Conservation (phyloP, 1,140 invertebrate species). For the Zaprionus camerounensis region DNA sequence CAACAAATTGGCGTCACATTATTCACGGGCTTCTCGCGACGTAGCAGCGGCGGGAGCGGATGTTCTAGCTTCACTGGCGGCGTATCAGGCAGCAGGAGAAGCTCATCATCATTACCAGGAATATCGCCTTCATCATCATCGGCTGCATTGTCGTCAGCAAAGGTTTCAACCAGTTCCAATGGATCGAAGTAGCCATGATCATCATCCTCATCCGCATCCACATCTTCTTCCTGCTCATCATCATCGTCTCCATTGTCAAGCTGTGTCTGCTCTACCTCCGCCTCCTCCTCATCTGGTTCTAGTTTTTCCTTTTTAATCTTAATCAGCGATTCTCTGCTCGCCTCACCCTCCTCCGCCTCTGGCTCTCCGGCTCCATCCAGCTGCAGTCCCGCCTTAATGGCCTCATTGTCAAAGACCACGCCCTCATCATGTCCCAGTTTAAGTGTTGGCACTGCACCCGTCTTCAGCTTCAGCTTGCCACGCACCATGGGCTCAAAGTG, state of each 20-base stretch:
- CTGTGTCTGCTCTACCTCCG: slow-evolving; percentile 8
- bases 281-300: slow-evolving; percentile 12
- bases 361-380: not conserved
- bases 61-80: slow-evolving; percentile 6
- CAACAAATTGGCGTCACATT: slow-evolving; percentile 76
- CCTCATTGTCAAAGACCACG: slow-evolving; percentile 67
- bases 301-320: slow-evolving; percentile 36
- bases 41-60: not conserved
- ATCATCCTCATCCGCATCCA: slow-evolving; percentile 26
- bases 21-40: slow-evolving; percentile 61
- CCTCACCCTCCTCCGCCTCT: slow-evolving; percentile 39
- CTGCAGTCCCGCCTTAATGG: slow-evolving; percentile 56
- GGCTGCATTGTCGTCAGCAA: slow-evolving; percentile 48
- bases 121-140: slow-evolving; percentile 8
- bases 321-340: slow-evolving; percentile 24
- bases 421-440: slow-evolving; percentile 73
- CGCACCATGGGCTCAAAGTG: slow-evolving; percentile 74
- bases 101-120: slow-evolving; percentile 32
- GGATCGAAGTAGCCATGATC: slow-evolving; percentile 65
- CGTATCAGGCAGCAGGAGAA: slow-evolving; percentile 35
- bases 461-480: slow-evolving; percentile 72
- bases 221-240: slow-evolving; percentile 27
- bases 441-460: slow-evolving; percentile 72
- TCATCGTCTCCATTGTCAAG: slow-evolving; percentile 20
- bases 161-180: slow-evolving; percentile 64